phyloP scores from a whole-genome alignment of 2,888 invertebrate genomes.

The Deroplatys truncata region DNA sequence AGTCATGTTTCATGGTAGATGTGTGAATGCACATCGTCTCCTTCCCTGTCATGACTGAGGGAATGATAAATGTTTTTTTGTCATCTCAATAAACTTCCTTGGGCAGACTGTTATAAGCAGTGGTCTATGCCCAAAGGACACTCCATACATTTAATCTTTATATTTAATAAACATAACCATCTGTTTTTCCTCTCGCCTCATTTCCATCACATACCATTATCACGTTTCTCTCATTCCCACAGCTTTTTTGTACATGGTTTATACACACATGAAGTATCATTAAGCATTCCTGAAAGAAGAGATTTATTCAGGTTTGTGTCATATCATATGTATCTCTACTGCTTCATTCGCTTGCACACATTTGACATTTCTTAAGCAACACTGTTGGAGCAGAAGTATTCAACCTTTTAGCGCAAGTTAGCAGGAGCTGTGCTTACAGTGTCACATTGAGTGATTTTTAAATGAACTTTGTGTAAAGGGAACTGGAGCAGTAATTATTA shows the following conservation, averaged over 20 bases:
- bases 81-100: background rate
- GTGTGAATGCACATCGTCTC: background rate
- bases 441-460: too few species aligned
- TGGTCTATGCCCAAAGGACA: background rate
- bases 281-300: background rate
- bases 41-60: background rate
- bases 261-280: background rate
- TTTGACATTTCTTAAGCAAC: background rate
- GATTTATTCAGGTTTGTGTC: background rate
- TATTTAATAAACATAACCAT: background rate
- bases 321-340: background rate
- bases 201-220: background rate
- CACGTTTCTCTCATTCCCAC: background rate
- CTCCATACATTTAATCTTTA: background rate
- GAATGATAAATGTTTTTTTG: background rate
- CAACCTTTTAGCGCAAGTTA: background rate
- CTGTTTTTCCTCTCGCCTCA: background rate
- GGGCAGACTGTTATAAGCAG: background rate
- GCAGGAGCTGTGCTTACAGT: too few species aligned
- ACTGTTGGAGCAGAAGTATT: background rate
- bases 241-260: too few species aligned
- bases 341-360: background rate
- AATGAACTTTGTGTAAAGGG: too few species aligned
- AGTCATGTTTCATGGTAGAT: slow-evolving; percentile 5
- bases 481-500: too few species aligned